phyloP scores from a whole-genome alignment of 2,888 invertebrate species.

The Eumerus sabulonum region DNA sequence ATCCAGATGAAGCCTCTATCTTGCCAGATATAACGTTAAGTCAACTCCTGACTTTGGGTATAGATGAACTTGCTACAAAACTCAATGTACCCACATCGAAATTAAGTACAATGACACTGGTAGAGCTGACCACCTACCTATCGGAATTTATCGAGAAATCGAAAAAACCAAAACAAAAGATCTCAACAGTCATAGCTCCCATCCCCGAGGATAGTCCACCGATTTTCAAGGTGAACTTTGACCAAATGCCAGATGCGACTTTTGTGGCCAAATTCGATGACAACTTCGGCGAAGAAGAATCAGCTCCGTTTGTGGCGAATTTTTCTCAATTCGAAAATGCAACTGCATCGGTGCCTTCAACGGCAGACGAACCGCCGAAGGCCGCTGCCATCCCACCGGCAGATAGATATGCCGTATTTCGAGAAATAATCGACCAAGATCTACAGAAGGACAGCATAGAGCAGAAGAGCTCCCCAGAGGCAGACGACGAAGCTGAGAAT shows the following conservation, averaged over 20 bases:
- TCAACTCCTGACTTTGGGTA: conserved; percentile 89
- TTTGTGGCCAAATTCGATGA: conserved; percentile 83
- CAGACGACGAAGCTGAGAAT: conserved; percentile 45
- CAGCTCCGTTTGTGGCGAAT: conserved; percentile 82
- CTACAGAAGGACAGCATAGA: conserved; percentile 79
- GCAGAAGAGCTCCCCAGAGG: conserved; percentile 67
- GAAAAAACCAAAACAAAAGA: conserved; percentile 74
- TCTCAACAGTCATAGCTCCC: background rate
- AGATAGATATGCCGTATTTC: conserved; percentile 92
- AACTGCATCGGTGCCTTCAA: conserved; percentile 69
- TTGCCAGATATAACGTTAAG: conserved; percentile 87
- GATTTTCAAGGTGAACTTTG: conserved; percentile 78
- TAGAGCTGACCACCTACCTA: conserved; percentile 90
- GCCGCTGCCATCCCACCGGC: conserved; percentile 80
- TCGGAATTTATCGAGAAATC: conserved; percentile 81
- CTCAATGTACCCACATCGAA: conserved; percentile 88
- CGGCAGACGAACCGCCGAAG: conserved; percentile 46
- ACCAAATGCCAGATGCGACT: conserved; percentile 76
- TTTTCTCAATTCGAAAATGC: conserved; percentile 82
- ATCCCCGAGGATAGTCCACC: conserved; percentile 65
- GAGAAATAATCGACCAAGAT: conserved; percentile 90
- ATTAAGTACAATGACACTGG: conserved; percentile 91
- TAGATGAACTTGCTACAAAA: conserved; percentile 88
- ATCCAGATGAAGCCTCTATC: conserved; percentile 68
- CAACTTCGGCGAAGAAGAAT: conserved; percentile 81